Evolutionary conservation across 2,113 vertebrate genomes (phyloP).

Genomic region (Neolamprologus fasciatus): DNA sequence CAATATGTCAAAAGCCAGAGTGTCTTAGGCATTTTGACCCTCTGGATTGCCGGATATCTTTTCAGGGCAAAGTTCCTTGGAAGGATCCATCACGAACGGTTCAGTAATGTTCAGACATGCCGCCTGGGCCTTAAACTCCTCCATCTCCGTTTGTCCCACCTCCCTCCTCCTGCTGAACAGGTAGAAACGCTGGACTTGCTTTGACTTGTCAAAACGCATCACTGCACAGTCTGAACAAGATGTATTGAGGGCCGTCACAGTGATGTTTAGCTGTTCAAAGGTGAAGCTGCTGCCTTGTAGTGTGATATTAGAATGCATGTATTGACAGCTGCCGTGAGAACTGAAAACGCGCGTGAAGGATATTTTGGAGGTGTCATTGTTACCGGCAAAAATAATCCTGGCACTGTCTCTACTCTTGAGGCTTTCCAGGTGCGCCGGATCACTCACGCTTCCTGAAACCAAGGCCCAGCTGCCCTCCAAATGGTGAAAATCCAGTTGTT

Average conservation of each 20-base stretch:
- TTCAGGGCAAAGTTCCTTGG: slow-evolving; percentile 16
- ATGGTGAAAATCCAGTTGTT: background rate
- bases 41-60: background rate
- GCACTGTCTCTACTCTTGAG: background rate
- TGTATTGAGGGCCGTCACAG: background rate
- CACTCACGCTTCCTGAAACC: background rate
- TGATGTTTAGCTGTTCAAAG: background rate
- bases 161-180: slow-evolving; percentile 33
- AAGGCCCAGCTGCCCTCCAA: slow-evolving; percentile 2
- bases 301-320: background rate
- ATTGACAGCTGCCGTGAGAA: background rate
- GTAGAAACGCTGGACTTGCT: background rate
- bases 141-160: background rate
- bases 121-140: slow-evolving; percentile 17
- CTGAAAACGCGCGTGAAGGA: background rate
- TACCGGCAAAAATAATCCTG: background rate
- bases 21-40: background rate
- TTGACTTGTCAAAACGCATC: background rate
- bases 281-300: background rate
- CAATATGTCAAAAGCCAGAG: background rate
- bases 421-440: background rate
- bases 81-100: slow-evolving; percentile 1
- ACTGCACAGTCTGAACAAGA: slow-evolving; percentile 36
- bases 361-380: background rate
- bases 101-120: slow-evolving; percentile 1